Percentiles rank a stretch among this genome's conserved stretches.
Evolutionary conservation across 2,113 vertebrate genomes (phyloP).

Genomic region (Hyperopisus bebe): DNA sequence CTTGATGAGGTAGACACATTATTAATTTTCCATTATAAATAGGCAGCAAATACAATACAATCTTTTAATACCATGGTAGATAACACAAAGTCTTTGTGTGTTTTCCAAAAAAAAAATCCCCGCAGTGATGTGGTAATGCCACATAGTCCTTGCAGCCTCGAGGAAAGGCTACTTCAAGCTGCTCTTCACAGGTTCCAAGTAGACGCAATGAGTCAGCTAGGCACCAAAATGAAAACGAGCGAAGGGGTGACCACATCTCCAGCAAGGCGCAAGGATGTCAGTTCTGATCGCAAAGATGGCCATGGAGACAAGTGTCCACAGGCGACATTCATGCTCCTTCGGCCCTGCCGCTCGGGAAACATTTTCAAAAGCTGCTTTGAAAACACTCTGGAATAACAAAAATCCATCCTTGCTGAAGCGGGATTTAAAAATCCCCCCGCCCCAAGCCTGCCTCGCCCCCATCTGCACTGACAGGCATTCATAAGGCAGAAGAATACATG

Average conservation of each 20-base stretch:
- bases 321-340: not conserved
- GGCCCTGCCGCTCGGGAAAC: not conserved
- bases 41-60: not conserved
- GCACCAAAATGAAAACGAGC: not conserved
- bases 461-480: not conserved
- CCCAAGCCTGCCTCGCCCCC: not conserved
- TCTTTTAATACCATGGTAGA: not conserved
- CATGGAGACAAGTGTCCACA: not conserved
- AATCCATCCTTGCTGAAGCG: not conserved
- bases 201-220: not conserved
- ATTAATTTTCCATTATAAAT: not conserved
- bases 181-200: not conserved
- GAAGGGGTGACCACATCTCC: not conserved
- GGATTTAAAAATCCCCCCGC: not conserved
- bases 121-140: not conserved
- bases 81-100: not conserved
- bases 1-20: not conserved
- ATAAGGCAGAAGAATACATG: not conserved
- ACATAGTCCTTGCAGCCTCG: not conserved
- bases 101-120: not conserved
- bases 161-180: not conserved
- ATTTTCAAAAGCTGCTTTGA: constrained; percentile 1
- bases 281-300: not conserved
- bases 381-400: constrained; percentile 6
- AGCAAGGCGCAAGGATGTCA: not conserved